Evolutionary conservation across 2,797 vertebrate genomes (phyloP).

Genomic region (Gallinago nigripennis): DNA sequence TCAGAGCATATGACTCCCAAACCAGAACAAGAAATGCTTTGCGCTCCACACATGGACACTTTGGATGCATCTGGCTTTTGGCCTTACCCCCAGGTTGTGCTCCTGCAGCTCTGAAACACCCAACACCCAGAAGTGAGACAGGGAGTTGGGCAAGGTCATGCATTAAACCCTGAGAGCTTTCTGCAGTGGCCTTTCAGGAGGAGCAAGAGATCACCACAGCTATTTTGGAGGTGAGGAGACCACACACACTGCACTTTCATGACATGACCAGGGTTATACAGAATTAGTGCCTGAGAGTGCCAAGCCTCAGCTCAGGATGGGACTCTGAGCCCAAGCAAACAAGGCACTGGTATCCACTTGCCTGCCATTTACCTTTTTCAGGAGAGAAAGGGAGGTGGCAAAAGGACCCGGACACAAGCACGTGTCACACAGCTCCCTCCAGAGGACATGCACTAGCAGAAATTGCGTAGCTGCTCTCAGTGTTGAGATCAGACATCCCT

Average conservation of each 20-base stretch:
- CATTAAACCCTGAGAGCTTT: background rate
- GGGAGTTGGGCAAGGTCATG: rapidly evolving
- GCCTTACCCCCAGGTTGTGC: background rate
- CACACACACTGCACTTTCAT: background rate
- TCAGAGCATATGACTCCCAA: background rate
- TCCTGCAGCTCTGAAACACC: background rate
- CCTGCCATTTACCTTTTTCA: background rate
- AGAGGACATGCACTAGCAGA: background rate
- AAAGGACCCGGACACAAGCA: background rate
- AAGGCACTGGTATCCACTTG: background rate
- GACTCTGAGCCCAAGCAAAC: background rate
- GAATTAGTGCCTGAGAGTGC: rapidly evolving
- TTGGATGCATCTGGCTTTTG: background rate
- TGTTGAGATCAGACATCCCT: background rate
- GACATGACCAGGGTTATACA: background rate
- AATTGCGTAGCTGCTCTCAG: rapidly evolving
- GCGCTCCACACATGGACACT: background rate
- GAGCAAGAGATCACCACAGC: rapidly evolving
- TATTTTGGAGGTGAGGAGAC: background rate
- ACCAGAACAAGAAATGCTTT: background rate
- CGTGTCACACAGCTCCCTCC: rapidly evolving
- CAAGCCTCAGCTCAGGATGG: background rate
- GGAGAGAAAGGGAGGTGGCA: background rate
- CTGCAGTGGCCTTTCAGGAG: background rate
- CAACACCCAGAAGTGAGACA: background rate